Conservation (phyloP, 2,888 invertebrate species). For the Habroteleia sp. region DNA sequence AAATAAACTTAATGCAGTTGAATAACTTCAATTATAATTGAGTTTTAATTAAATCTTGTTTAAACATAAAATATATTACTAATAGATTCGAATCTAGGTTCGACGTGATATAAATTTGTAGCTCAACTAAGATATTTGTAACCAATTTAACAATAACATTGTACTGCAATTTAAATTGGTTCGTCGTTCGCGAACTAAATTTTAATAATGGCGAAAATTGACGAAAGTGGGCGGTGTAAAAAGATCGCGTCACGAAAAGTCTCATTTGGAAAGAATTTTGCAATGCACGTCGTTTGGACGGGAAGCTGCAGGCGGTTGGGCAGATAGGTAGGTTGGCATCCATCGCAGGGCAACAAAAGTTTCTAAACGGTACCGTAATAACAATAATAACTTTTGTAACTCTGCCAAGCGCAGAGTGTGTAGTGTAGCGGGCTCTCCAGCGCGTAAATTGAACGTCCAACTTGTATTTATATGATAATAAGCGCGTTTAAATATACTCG, state of each 20-base stretch:
- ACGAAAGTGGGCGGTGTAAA: slow-evolving; percentile 14
- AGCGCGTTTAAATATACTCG: slow-evolving; percentile 80
- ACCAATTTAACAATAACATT: slow-evolving; percentile 1
- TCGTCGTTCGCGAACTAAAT: background rate
- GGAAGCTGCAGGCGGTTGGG: slow-evolving; percentile 58
- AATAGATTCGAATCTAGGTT: no score
- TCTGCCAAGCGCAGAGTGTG: slow-evolving; percentile 69
- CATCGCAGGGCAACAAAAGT: slow-evolving; percentile 78
- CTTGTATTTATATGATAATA: slow-evolving; percentile 81
- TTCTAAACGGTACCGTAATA: slow-evolving; percentile 80
- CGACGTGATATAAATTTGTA: background rate
- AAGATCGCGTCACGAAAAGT: slow-evolving; percentile 27
- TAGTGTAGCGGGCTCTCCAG: slow-evolving; percentile 69
- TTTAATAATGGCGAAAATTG: slow-evolving; percentile 7
- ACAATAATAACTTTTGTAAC: slow-evolving; percentile 81
- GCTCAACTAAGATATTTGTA: background rate
- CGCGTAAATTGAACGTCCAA: slow-evolving; percentile 80
- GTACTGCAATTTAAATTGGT: slow-evolving; percentile 3
- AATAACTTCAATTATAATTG: no score
- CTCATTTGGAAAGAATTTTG: slow-evolving; percentile 49
- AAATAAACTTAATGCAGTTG: no score
- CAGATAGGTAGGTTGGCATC: slow-evolving; percentile 67
- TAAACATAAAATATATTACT: no score
- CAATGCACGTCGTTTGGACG: slow-evolving; percentile 24
- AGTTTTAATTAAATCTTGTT: background rate